Evolutionary conservation across 1,140 invertebrate genomes (phyloP).

Genomic region (Drosophila azteca): DNA sequence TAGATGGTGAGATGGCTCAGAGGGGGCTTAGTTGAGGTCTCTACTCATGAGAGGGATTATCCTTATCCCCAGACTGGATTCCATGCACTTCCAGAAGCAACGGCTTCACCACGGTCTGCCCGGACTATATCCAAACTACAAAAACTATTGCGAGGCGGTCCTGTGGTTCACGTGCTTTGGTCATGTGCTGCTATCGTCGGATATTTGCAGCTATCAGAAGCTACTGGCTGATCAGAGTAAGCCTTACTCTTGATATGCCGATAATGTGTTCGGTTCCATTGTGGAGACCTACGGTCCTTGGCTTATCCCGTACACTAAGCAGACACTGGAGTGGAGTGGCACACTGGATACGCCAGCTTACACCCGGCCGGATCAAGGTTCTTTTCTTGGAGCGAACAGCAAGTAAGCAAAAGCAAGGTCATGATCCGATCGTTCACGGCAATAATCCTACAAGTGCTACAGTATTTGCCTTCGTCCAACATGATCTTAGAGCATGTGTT

Average conservation of each 20-base stretch:
- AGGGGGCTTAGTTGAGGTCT: no score
- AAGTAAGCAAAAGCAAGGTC: conserved; percentile 87
- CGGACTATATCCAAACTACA: conserved; percentile 92
- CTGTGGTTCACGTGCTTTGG: conserved; percentile 88
- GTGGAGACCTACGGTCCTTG: conserved; percentile 89
- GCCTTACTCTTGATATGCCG: conserved; percentile 45
- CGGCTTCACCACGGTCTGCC: conserved; percentile 90
- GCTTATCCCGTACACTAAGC: conserved; percentile 89
- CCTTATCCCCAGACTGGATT: no score
- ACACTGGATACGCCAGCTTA: conserved; percentile 91
- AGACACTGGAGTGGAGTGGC: conserved; percentile 86
- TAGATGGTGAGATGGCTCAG: no score
- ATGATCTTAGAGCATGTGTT: conserved; percentile 88
- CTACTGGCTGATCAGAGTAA: conserved; percentile 87
- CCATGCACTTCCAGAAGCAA: conserved; percentile 89
- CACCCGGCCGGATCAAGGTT: conserved; percentile 87
- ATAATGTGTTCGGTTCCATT: conserved; percentile 85
- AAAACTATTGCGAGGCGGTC: conserved; percentile 88
- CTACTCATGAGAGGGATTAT: no score
- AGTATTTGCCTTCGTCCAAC: conserved; percentile 87
- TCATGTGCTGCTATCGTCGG: conserved; percentile 87
- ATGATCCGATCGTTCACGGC: conserved; percentile 88
- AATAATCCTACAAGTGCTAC: conserved; percentile 87
- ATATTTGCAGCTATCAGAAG: conserved; percentile 87
- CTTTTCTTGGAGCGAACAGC: conserved; percentile 90